These are phyloP conservation scores for Crotophaga sulcirostris DNA, from an alignment of 2,113 vertebrate genomes.

Conservation along the genomic window DNA sequence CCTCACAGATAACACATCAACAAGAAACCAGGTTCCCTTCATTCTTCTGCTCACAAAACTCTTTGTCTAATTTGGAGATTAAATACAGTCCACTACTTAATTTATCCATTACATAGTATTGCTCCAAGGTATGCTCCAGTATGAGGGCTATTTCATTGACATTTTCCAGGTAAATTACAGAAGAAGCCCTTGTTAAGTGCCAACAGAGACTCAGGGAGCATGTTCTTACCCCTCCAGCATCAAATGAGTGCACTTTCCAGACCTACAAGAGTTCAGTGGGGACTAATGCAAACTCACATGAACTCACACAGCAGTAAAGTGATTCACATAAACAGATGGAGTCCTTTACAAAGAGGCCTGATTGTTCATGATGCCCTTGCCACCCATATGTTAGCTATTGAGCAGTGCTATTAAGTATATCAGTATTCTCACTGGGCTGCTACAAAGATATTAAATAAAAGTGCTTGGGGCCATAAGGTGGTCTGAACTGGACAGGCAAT, in stretches of 20 bases:
- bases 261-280: neutral
- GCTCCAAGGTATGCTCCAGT: fast-evolving
- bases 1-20: neutral
- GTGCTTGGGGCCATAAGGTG: neutral
- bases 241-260: neutral
- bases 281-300: neutral
- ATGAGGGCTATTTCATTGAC: neutral
- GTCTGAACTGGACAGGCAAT: neutral
- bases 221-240: neutral
- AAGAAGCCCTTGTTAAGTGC: neutral
- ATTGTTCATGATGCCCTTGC: neutral
- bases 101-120: neutral
- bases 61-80: neutral
- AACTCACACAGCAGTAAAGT: neutral
- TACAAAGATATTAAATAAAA: neutral
- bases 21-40: neutral
- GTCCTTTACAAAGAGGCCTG: neutral
- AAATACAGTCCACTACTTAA: neutral
- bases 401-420: neutral
- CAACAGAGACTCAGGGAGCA: neutral
- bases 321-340: neutral
- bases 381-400: neutral
- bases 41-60: neutral
- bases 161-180: neutral
- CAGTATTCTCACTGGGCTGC: neutral